phyloP scores from a whole-genome alignment of 2,888 invertebrate genomes.

The Biston betularia region DNA sequence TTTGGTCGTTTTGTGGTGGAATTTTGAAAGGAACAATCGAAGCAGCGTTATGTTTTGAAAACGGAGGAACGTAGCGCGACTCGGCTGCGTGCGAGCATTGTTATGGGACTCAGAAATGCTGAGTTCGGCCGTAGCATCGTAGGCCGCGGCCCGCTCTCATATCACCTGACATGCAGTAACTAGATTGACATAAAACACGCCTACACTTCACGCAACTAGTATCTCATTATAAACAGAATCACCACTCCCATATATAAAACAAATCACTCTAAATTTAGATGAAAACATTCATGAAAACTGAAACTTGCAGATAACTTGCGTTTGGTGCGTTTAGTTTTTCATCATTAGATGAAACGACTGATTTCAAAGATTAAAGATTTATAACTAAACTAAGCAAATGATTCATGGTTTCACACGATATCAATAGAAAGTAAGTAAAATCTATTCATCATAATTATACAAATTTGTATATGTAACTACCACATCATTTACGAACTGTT shows the following conservation, averaged over 20 bases:
- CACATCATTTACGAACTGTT: too few species aligned
- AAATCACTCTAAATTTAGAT: too few species aligned
- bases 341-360: too few species aligned
- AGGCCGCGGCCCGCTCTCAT: constrained; percentile 11
- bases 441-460: background rate
- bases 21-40: constrained; percentile 81
- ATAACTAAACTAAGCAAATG: too few species aligned
- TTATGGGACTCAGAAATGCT: constrained; percentile 68
- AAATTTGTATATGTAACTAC: background rate
- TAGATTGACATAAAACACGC: constrained; percentile 2
- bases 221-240: too few species aligned
- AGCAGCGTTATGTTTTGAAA: constrained; percentile 78
- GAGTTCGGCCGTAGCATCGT: constrained; percentile 15
- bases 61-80: constrained; percentile 63
- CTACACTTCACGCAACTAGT: background rate
- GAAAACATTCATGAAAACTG: too few species aligned
- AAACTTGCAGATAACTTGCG: too few species aligned
- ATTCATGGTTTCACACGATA: too few species aligned
- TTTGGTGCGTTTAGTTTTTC: too few species aligned
- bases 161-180: constrained; percentile 23
- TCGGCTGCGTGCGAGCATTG: constrained; percentile 68
- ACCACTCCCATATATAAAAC: too few species aligned
- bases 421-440: background rate
- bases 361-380: too few species aligned
- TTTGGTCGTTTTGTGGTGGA: constrained; percentile 80